Evolutionary conservation across 2,888 invertebrate genomes (phyloP).

Genomic region (Ormyrus pomaceus): DNA sequence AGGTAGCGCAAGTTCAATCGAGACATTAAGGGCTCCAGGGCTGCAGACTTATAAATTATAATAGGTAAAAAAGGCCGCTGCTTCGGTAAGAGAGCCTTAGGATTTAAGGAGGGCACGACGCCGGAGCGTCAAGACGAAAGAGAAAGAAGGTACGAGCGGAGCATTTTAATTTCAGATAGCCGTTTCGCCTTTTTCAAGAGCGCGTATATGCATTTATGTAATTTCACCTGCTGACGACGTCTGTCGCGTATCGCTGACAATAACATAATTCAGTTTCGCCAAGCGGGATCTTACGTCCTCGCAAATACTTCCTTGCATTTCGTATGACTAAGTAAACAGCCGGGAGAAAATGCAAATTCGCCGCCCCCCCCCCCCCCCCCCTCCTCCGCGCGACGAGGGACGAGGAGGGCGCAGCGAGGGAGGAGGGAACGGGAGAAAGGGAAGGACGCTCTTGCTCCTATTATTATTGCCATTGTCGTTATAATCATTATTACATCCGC

Average conservation of each 20-base stretch:
- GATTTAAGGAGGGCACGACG: no score
- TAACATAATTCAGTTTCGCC: constrained; percentile 49
- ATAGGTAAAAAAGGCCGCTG: no score
- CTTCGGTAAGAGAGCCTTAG: no score
- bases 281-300: constrained; percentile 40
- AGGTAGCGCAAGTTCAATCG: no score
- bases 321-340: constrained; percentile 56
- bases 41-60: no score
- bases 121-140: no score
- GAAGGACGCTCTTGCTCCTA: constrained; percentile 5
- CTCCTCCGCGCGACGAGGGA: background rate
- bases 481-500: constrained; percentile 43
- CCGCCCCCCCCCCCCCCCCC: no score
- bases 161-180: no score
- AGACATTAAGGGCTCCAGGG: no score
- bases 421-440: constrained; percentile 34
- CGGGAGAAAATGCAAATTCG: constrained; percentile 49
- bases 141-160: no score
- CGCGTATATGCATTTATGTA: constrained; percentile 10
- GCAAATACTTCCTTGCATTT: constrained; percentile 38
- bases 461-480: constrained; percentile 37
- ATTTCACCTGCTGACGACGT: constrained; percentile 28
- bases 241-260: constrained; percentile 47
- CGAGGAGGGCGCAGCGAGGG: constrained; percentile 5
- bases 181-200: background rate